phyloP scores from a whole-genome alignment of 1,140 invertebrate species.

The Aleiodes sp. region DNA sequence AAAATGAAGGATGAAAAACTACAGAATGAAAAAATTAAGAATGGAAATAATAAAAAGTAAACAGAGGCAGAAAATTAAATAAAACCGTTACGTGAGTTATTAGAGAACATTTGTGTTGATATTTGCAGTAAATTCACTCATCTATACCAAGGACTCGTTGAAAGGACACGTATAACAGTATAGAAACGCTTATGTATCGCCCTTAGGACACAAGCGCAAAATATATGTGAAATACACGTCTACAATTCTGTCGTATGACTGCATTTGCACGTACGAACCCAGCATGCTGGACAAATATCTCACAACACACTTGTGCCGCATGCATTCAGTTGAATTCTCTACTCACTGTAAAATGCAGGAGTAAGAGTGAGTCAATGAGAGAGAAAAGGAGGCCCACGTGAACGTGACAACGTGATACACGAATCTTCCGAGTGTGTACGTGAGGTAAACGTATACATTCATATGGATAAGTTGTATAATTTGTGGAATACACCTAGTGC shows the following conservation, averaged over 20 bases:
- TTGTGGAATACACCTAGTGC: too few relatives aligned
- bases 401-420: slow-evolving; percentile 12
- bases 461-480: not conserved
- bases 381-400: not conserved
- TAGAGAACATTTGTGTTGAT: not conserved
- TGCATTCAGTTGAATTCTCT: slow-evolving; percentile 3
- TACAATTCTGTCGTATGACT: slow-evolving; percentile 20
- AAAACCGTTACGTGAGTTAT: not conserved
- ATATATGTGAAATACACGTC: slow-evolving; percentile 24
- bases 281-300: slow-evolving; percentile 30
- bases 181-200: not conserved
- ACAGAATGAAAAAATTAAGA: too few relatives aligned
- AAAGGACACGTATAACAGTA: not conserved
- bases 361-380: not conserved
- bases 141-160: not conserved
- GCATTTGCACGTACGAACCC: slow-evolving; percentile 28
- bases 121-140: not conserved
- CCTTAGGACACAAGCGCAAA: not conserved
- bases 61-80: not conserved
- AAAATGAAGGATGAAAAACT: too few relatives aligned
- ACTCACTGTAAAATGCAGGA: not conserved
- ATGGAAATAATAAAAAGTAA: too few relatives aligned
- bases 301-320: slow-evolving; percentile 19
- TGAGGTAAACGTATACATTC: not conserved
- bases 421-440: not conserved